phyloP scores from a whole-genome alignment of 2,797 vertebrate genomes.

The Apogon hyalosoma region DNA sequence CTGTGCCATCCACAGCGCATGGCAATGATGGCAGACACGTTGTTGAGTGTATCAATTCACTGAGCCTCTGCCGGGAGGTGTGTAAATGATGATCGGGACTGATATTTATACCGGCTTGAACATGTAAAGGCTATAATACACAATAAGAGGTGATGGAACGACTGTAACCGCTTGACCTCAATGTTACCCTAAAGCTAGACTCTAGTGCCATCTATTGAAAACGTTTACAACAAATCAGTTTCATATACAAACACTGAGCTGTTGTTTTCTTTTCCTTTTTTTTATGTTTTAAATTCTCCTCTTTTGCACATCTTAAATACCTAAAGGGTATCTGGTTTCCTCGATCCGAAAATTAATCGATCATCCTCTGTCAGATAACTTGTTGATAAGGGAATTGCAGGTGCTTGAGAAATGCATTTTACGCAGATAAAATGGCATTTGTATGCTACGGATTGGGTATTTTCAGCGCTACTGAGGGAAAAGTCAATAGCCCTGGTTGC shows the following conservation, averaged over 20 bases:
- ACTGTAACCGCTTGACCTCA: conserved; percentile 81
- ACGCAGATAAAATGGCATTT: neutral
- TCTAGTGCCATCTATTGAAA: conserved; percentile 98
- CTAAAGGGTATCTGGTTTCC: neutral
- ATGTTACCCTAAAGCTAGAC: conserved; percentile 90
- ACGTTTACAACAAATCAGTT: conserved; percentile 70
- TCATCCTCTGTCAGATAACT: conserved; percentile 42
- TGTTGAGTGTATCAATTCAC: neutral
- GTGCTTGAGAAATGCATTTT: neutral
- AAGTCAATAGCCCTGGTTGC: neutral
- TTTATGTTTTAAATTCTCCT: too few species aligned
- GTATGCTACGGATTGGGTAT: neutral
- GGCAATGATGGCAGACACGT: conserved; percentile 4
- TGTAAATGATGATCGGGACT: conserved; percentile 17
- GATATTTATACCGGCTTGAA: conserved; percentile 25
- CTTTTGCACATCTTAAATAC: conserved; percentile 4
- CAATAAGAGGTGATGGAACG: conserved; percentile 49
- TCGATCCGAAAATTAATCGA: conserved; percentile 21
- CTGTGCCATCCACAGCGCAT: conserved; percentile 18
- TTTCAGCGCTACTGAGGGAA: neutral
- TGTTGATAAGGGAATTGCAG: conserved; percentile 51
- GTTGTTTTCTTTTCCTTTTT: conserved; percentile 20
- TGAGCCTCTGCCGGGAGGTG: conserved; percentile 8
- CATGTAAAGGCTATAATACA: conserved; percentile 35
- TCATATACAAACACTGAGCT: conserved; percentile 43